These are phyloP conservation scores for Poeciliopsis infans DNA, from an alignment of 2,797 vertebrate species.

Conservation along the genomic window DNA sequence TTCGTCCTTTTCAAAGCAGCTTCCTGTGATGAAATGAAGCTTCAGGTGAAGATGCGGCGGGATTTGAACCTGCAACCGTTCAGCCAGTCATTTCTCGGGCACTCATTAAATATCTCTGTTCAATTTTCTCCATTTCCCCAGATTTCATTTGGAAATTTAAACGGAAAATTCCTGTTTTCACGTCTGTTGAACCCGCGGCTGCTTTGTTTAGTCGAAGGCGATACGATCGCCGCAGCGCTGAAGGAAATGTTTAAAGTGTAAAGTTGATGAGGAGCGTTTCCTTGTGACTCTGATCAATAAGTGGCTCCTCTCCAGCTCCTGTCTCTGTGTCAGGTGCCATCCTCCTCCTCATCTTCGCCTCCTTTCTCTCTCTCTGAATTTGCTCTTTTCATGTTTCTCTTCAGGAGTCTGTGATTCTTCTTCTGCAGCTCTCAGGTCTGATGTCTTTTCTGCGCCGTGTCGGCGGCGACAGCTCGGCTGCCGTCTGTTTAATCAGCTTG, in stretches of 20 bases:
- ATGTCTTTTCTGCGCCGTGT: conserved; percentile 51
- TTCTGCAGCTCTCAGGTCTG: conserved; percentile 48
- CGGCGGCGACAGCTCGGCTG: conserved; percentile 50
- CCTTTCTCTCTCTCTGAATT: conserved; percentile 57
- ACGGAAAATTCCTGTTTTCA: not conserved
- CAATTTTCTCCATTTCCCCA: not conserved
- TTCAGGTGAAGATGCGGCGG: not conserved
- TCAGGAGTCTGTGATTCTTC: conserved; percentile 62
- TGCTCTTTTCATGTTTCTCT: conserved; percentile 70
- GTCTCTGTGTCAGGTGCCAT: conserved; percentile 69
- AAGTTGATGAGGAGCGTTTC: conserved; percentile 64
- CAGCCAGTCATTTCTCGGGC: not conserved
- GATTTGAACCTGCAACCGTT: not conserved
- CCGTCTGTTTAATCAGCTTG: conserved; percentile 79
- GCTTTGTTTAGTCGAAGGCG: not conserved
- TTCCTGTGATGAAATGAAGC: no score
- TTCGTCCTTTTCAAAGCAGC: not conserved
- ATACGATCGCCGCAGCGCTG: conserved; percentile 30
- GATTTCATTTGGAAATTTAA: not conserved
- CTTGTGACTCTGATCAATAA: conserved; percentile 72
- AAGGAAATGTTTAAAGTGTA: conserved; percentile 25
- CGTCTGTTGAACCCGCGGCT: conserved; percentile 21
- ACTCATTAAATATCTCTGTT: not conserved
- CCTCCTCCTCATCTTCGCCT: conserved; percentile 33
- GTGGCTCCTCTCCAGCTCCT: conserved; percentile 69